phyloP scores from a whole-genome alignment of 37 sponge, comb jelly and placozoan genomes.

The Tethya wilhelma region DNA sequence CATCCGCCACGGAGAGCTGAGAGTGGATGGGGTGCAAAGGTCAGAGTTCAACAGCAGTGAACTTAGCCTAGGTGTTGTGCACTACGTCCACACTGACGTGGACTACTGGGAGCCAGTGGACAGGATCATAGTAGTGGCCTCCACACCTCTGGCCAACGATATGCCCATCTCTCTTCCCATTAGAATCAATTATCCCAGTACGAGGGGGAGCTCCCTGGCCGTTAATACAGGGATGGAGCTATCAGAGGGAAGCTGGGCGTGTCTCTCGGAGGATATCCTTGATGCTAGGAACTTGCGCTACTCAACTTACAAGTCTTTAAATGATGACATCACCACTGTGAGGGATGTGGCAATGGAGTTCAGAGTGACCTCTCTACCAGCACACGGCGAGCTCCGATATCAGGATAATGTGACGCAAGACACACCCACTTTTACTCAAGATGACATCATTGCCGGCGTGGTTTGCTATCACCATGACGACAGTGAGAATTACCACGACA shows the following conservation, averaged over 20 bases:
- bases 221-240: slow-evolving; percentile 20
- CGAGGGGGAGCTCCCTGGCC: slow-evolving; percentile 33
- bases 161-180: not conserved
- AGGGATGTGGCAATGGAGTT: slow-evolving; percentile 10
- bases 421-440: slow-evolving; percentile 11
- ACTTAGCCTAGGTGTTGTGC: slow-evolving; percentile 8
- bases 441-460: not conserved
- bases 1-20: slow-evolving; percentile 18
- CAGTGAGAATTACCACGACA: slow-evolving; percentile 20
- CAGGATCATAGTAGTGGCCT: slow-evolving; percentile 13
- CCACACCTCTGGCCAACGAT: not conserved
- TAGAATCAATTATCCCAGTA: slow-evolving; percentile 29
- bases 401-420: not conserved
- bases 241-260: slow-evolving; percentile 20
- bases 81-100: slow-evolving; percentile 52
- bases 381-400: not conserved
- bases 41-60: slow-evolving; percentile 23
- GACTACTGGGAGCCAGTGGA: slow-evolving; percentile 54
- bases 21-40: not conserved
- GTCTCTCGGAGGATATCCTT: slow-evolving; percentile 46
- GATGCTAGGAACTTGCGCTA: slow-evolving; percentile 81
- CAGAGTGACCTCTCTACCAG: not conserved
- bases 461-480: slow-evolving; percentile 58
- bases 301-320: slow-evolving; percentile 13
- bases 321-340: not conserved